Percentiles rank a stretch among this genome's conserved stretches.
These are phyloP conservation scores for Plusia festucae DNA, from an alignment of 2,888 invertebrate genomes.

Conservation along the genomic window DNA sequence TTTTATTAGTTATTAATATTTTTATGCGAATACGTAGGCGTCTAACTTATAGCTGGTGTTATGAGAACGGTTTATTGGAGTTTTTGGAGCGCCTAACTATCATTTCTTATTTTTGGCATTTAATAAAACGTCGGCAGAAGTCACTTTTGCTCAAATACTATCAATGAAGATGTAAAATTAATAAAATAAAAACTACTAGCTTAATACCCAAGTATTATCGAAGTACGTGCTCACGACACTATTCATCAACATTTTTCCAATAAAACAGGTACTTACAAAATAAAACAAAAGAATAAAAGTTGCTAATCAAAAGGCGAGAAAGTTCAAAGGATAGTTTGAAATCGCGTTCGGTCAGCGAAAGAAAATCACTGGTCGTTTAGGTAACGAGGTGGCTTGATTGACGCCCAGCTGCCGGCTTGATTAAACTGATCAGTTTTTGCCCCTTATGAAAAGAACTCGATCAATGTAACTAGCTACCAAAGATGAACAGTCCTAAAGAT, in stretches of 20 bases:
- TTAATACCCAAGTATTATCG: no score
- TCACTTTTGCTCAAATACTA: neutral
- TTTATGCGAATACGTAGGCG: neutral
- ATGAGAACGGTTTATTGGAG: neutral
- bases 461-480: constrained; percentile 73
- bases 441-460: constrained; percentile 81
- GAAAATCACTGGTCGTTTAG: constrained; percentile 84
- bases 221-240: neutral
- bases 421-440: constrained; percentile 86
- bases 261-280: constrained; percentile 12
- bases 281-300: constrained; percentile 21
- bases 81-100: neutral
- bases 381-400: constrained; percentile 85
- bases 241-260: constrained; percentile 6
- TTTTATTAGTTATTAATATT: constrained; percentile 24
- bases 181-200: no score
- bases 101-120: neutral
- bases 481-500: constrained; percentile 62
- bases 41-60: neutral
- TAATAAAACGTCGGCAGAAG: neutral
- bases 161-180: neutral
- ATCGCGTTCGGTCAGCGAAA: constrained; percentile 83
- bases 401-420: constrained; percentile 79
- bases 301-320: constrained; percentile 39
- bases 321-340: constrained; percentile 72